These are phyloP conservation scores for Frankliniella fusca DNA, from an alignment of 2,888 invertebrate species.

Conservation along the genomic window DNA sequence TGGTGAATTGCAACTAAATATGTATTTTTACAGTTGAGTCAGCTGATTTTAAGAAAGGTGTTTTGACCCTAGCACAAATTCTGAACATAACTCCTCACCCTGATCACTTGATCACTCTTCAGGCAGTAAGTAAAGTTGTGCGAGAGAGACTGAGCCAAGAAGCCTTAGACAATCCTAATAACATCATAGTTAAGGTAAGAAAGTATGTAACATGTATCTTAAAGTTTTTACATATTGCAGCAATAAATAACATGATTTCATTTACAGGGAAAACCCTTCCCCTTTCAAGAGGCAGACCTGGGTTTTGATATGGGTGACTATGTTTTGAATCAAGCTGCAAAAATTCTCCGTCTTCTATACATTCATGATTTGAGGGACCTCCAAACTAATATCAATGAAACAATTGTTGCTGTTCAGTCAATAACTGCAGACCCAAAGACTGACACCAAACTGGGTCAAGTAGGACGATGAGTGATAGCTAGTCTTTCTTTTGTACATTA, in stretches of 20 bases:
- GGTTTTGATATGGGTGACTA: constrained; percentile 64
- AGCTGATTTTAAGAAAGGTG: constrained; percentile 76
- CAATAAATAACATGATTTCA: constrained; percentile 27
- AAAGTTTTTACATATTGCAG: not conserved
- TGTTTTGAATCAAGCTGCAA: constrained; percentile 65
- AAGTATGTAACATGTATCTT: constrained; percentile 27
- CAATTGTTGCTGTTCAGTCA: constrained; percentile 85
- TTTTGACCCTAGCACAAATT: constrained; percentile 70
- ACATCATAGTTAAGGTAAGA: constrained; percentile 49
- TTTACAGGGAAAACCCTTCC: constrained; percentile 62
- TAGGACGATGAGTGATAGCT: constrained; percentile 60
- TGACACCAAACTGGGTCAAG: constrained; percentile 88
- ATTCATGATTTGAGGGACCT: constrained; percentile 78
- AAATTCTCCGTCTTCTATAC: constrained; percentile 73
- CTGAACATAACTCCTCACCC: constrained; percentile 77
- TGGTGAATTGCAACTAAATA: constrained; percentile 13
- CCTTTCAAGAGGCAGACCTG: constrained; percentile 62
- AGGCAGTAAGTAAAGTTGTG: constrained; percentile 63
- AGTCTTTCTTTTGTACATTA: not conserved
- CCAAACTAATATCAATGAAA: constrained; percentile 91
- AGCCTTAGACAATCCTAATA: constrained; percentile 55
- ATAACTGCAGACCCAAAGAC: constrained; percentile 96
- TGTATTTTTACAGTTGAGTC: constrained; percentile 61
- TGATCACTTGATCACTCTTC: constrained; percentile 69
- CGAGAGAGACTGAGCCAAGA: constrained; percentile 56